A percentile compares a stretch with the other conserved stretches of the same genome.
These are phyloP conservation scores for Temnothorax longispinosus DNA, from an alignment of 1,140 invertebrate genomes.

Conservation along the genomic window DNA sequence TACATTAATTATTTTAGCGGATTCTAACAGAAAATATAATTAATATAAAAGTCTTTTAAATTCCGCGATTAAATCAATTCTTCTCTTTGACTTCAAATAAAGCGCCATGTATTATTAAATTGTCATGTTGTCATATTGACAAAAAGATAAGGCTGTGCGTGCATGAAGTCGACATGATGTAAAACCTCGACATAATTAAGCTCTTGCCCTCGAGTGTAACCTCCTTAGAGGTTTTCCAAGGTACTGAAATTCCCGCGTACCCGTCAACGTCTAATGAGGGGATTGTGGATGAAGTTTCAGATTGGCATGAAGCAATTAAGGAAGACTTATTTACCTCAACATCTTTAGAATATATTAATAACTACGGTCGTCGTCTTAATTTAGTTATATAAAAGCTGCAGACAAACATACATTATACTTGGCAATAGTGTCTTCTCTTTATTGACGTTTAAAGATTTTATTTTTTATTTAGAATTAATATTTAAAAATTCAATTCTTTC, in stretches of 20 bases:
- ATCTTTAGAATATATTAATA: constrained; percentile 56
- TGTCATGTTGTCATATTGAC: background rate
- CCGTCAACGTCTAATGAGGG: constrained; percentile 80
- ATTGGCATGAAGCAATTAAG: constrained; percentile 71
- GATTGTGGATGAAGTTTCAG: constrained; percentile 77
- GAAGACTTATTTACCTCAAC: constrained; percentile 58
- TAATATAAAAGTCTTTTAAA: background rate
- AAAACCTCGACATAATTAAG: constrained; percentile 77
- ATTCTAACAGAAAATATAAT: background rate
- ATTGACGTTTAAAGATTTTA: background rate
- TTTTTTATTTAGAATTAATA: background rate
- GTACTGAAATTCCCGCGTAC: constrained; percentile 79
- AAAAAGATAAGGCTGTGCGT: background rate
- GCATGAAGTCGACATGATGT: constrained; percentile 45
- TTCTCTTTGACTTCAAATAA: background rate
- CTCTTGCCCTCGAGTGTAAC: constrained; percentile 69
- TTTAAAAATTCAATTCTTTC: background rate
- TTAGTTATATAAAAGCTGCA: background rate
- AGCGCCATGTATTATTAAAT: background rate
- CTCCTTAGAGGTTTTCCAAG: constrained; percentile 80
- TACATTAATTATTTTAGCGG: background rate
- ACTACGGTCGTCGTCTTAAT: background rate
- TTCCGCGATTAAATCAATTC: background rate
- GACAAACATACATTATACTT: background rate
- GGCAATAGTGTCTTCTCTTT: background rate